Conservation (phyloP, 2,113 vertebrate genomes). For the Ciconia stormi region DNA sequence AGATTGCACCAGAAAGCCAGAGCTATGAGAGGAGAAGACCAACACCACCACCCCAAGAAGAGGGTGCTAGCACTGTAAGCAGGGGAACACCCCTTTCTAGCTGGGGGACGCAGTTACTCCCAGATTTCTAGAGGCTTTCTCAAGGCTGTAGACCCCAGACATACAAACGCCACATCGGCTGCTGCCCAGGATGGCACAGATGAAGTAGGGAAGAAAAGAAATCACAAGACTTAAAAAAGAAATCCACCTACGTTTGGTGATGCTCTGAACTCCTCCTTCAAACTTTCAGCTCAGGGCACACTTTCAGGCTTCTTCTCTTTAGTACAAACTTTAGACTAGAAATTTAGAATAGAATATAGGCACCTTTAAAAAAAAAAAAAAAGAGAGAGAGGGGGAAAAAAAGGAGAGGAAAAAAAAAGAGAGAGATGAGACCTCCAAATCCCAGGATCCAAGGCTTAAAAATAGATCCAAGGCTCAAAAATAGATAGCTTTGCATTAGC, state of each 20-base stretch:
- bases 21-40: background rate
- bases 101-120: background rate
- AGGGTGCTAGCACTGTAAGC: no score
- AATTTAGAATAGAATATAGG: background rate
- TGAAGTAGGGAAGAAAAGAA: background rate
- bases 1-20: background rate
- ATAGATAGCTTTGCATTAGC: background rate
- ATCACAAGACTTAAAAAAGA: background rate
- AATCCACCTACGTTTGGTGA: background rate
- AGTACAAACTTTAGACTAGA: background rate
- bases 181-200: background rate
- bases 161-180: background rate
- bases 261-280: background rate
- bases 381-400: no score
- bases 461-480: background rate
- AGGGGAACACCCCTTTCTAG: fast-evolving
- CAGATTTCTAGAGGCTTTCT: background rate
- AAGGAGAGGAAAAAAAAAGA: no score
- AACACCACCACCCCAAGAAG: background rate
- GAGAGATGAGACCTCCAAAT: background rate
- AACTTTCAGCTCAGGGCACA: background rate
- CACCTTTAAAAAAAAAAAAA: background rate
- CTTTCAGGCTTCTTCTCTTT: background rate
- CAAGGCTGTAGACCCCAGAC: background rate
- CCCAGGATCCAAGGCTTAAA: background rate